Conservation (phyloP, 2,113 vertebrate species). For the Pelecanus crispus region DNA sequence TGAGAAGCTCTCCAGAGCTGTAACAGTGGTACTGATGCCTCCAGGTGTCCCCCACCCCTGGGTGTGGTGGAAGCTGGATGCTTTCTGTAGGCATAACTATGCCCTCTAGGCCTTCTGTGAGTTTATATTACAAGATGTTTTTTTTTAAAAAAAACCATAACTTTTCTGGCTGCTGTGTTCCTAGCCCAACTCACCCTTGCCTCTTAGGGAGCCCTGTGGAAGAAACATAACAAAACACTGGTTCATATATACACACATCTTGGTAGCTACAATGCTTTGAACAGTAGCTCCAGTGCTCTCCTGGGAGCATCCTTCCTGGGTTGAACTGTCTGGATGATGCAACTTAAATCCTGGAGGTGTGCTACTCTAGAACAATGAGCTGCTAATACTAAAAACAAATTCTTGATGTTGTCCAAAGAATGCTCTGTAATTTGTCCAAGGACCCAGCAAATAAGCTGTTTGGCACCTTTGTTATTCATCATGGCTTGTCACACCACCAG, state of each 20-base stretch:
- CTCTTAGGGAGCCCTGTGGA: neutral
- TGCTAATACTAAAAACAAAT: neutral
- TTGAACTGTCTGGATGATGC: neutral
- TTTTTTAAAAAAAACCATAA: neutral
- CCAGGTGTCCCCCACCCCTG: neutral
- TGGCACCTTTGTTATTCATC: neutral
- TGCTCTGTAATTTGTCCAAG: neutral
- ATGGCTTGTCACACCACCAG: neutral
- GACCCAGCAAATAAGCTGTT: neutral
- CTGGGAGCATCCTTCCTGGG: neutral
- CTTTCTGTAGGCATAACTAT: neutral
- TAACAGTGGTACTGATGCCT: neutral
- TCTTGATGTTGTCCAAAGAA: neutral
- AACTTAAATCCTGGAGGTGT: neutral
- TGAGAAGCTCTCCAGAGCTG: neutral
- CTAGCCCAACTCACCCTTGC: neutral
- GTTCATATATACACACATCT: accelerated
- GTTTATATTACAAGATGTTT: neutral
- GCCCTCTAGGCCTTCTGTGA: neutral
- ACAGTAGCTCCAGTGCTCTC: neutral
- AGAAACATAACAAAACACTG: neutral
- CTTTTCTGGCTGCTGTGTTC: neutral
- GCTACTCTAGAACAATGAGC: neutral
- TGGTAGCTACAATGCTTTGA: neutral
- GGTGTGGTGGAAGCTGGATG: neutral